These are phyloP conservation scores for Syncerus caffer DNA, from an alignment of 2,797 vertebrate genomes.

Conservation along the genomic window DNA sequence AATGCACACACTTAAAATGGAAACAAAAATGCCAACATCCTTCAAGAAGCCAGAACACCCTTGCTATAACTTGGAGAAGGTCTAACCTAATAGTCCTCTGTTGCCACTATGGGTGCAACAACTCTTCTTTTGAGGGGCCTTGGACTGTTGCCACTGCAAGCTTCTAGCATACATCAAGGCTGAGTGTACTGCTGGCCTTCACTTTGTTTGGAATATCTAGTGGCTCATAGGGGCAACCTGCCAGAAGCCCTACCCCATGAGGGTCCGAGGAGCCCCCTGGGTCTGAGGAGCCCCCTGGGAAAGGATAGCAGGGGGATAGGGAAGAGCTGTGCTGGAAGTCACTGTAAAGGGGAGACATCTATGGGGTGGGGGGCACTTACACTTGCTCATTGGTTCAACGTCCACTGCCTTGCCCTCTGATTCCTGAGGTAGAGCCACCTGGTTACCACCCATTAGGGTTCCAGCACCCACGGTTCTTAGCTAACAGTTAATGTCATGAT, in stretches of 20 bases:
- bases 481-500: not conserved
- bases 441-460: not conserved
- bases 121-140: not conserved
- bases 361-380: rapidly evolving
- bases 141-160: not conserved
- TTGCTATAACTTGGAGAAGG: not conserved
- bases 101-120: not conserved
- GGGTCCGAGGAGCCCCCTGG: not conserved
- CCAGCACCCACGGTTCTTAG: not conserved
- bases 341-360: not conserved
- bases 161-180: not conserved
- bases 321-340: not conserved
- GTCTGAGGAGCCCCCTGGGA: not conserved
- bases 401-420: not conserved
- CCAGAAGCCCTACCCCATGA: not conserved
- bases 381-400: not conserved
- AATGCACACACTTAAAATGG: not conserved
- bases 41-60: not conserved
- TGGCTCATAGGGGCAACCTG: not conserved
- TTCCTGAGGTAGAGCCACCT: not conserved
- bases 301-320: not conserved
- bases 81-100: not conserved
- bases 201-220: not conserved
- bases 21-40: not conserved
- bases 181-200: not conserved